Evolutionary conservation across 1,140 invertebrate genomes (phyloP).

Genomic region (Drosophila nigromelanica): DNA sequence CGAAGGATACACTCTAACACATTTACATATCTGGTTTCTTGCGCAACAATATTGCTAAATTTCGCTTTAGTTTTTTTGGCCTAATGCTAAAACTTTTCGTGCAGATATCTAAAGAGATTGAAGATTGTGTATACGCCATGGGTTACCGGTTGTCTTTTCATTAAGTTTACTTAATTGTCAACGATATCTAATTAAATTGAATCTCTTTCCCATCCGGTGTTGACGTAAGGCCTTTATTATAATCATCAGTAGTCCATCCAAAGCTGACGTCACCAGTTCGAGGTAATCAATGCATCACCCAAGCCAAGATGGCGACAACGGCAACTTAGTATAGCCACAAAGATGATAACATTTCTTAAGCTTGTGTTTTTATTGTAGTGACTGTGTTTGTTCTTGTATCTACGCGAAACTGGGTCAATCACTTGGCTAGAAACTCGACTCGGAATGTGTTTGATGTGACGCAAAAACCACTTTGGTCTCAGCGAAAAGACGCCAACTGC

Average conservation of each 20-base stretch:
- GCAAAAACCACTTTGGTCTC: constrained; percentile 54
- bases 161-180: constrained; percentile 40
- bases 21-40: constrained; percentile 16
- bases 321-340: constrained; percentile 14
- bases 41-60: constrained; percentile 48
- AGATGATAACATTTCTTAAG: constrained; percentile 19
- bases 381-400: constrained; percentile 10
- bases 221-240: constrained; percentile 43
- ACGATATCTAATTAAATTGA: constrained; percentile 27
- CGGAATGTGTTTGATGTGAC: constrained; percentile 32
- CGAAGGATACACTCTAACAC: background rate
- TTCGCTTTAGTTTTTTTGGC: constrained; percentile 2
- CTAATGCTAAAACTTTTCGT: constrained; percentile 21
- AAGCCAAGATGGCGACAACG: constrained; percentile 13
- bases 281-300: constrained; percentile 32
- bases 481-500: constrained; percentile 10
- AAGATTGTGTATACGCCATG: constrained; percentile 64
- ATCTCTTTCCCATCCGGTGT: constrained; percentile 1
- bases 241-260: constrained; percentile 9
- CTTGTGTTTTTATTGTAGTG: constrained; percentile 6
- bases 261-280: constrained; percentile 22
- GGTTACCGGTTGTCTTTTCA: constrained; percentile 50
- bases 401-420: constrained; percentile 67
- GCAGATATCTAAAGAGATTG: background rate
- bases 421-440: constrained; percentile 23